Percentiles rank a stretch among this genome's conserved stretches.
phyloP scores from a whole-genome alignment of 2,797 vertebrate species.

The Lophotriccus pileatus region DNA sequence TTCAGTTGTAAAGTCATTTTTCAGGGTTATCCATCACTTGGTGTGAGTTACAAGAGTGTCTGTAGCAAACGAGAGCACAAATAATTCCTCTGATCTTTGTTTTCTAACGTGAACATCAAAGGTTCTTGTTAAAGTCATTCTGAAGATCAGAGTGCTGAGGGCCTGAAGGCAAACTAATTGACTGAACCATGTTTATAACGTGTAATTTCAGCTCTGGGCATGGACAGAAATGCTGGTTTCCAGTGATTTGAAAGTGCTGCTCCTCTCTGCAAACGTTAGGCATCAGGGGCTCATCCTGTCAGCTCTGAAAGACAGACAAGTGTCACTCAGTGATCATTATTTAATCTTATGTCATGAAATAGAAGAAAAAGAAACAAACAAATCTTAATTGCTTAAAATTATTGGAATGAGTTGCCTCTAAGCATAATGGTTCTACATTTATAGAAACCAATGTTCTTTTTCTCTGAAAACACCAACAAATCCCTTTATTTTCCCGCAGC shows the following conservation, averaged over 20 bases:
- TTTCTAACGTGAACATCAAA: not conserved
- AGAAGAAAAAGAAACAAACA: not conserved
- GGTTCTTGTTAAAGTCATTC: not conserved
- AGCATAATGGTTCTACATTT: not conserved
- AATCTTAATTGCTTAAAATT: not conserved
- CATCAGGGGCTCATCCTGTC: not conserved
- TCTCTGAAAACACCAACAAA: not conserved
- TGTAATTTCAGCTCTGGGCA: not conserved
- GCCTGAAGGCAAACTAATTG: not conserved
- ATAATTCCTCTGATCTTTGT: not conserved
- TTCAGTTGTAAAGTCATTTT: not conserved
- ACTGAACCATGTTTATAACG: not conserved
- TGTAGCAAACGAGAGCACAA: not conserved
- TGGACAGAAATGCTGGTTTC: not conserved
- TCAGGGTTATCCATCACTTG: not conserved
- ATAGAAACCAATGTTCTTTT: not conserved
- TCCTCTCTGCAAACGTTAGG: not conserved
- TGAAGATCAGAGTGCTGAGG: not conserved
- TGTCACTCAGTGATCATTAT: accelerated
- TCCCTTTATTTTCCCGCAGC: constrained; percentile 35
- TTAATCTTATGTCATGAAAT: not conserved
- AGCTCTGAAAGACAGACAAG: not conserved
- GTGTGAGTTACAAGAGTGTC: not conserved
- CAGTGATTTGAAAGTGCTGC: not conserved
- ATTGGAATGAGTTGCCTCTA: not conserved